A percentile compares a stretch with the other conserved stretches of the same genome.
Evolutionary conservation across 2,888 invertebrate genomes (phyloP).

Genomic region (Synergus itoensis): DNA sequence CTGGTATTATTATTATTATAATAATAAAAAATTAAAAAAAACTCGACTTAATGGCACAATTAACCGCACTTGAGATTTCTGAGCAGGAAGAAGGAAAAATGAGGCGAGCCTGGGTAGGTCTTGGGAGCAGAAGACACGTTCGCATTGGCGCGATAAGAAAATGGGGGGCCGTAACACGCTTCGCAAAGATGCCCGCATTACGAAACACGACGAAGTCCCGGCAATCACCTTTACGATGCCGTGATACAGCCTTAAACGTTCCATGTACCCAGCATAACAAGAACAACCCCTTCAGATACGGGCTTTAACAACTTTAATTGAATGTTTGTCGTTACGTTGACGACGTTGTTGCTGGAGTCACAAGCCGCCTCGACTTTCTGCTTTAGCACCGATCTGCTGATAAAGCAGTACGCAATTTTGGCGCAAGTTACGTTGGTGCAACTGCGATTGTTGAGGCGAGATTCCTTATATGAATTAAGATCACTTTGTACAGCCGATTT

Average conservation of each 20-base stretch:
- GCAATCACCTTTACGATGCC: slow-evolving; percentile 75
- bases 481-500: not conserved
- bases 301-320: slow-evolving; percentile 62
- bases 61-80: not conserved
- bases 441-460: not conserved
- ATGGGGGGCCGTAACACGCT: slow-evolving; percentile 72
- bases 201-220: slow-evolving; percentile 68
- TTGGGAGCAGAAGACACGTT: slow-evolving; percentile 76
- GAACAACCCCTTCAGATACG: slow-evolving; percentile 54
- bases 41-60: not conserved
- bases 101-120: slow-evolving; percentile 49
- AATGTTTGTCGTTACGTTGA: slow-evolving; percentile 58
- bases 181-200: slow-evolving; percentile 76
- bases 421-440: not conserved
- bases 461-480: not conserved
- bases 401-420: slow-evolving; percentile 2
- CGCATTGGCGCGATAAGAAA: slow-evolving; percentile 72
- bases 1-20: too few relatives aligned
- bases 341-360: slow-evolving; percentile 46
- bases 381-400: not conserved
- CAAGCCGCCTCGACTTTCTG: not conserved
- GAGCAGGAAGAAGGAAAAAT: not conserved
- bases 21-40: not conserved
- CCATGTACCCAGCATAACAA: slow-evolving; percentile 61
- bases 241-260: slow-evolving; percentile 57